Evolutionary conservation across 2,888 invertebrate species (phyloP).

Genomic region (Nomada fucata): DNA sequence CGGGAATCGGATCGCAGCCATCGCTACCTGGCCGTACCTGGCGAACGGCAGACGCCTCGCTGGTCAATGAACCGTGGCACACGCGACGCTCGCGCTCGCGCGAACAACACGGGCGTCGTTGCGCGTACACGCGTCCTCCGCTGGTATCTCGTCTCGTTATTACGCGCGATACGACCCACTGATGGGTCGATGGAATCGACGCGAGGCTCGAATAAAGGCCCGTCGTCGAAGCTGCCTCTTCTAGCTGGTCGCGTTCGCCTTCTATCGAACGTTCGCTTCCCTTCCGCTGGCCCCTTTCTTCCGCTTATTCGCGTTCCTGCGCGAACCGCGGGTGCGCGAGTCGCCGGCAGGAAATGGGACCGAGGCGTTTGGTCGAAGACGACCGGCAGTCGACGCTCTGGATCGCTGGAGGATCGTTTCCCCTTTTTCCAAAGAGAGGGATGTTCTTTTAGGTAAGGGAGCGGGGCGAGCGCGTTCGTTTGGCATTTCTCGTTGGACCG

Average conservation of each 20-base stretch:
- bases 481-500: too few species aligned
- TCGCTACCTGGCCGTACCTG: slow-evolving; percentile 54
- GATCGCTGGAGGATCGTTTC: too few species aligned
- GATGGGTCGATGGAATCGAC: slow-evolving; percentile 57
- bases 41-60: slow-evolving; percentile 58
- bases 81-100: slow-evolving; percentile 69
- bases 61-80: slow-evolving; percentile 78
- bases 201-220: slow-evolving; percentile 47
- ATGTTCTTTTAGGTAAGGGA: background rate
- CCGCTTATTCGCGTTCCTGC: background rate
- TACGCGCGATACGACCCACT: slow-evolving; percentile 62
- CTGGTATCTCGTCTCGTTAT: slow-evolving; percentile 49
- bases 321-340: background rate
- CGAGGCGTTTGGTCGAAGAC: background rate
- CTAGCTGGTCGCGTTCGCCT: background rate
- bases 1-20: slow-evolving; percentile 6
- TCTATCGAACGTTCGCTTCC: too few species aligned
- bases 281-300: background rate
- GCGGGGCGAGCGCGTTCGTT: too few species aligned
- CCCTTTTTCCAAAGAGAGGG: background rate
- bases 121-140: slow-evolving; percentile 40
- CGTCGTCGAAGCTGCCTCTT: slow-evolving; percentile 15
- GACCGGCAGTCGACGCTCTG: background rate
- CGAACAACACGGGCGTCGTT: slow-evolving; percentile 15
- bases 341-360: slow-evolving; percentile 11